Evolutionary conservation across 2,888 invertebrate species (phyloP).

Genomic region (Teinopalpus imperialis): DNA sequence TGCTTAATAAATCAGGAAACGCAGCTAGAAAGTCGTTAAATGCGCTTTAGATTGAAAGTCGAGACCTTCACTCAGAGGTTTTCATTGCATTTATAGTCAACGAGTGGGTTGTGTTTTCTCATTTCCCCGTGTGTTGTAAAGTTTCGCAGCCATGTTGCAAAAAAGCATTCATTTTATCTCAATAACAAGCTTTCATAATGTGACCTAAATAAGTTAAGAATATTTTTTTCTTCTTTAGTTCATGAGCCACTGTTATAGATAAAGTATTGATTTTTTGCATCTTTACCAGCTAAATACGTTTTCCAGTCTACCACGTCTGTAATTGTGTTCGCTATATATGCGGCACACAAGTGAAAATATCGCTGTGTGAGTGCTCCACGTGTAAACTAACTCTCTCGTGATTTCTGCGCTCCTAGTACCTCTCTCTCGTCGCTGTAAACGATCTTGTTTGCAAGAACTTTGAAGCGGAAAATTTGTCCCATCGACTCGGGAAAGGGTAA

Average conservation of each 20-base stretch:
- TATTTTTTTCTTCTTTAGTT: not conserved
- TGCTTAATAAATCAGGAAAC: conserved; percentile 61
- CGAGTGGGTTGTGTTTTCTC: conserved; percentile 40
- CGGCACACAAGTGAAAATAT: conserved; percentile 28
- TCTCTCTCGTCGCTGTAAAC: conserved; percentile 43
- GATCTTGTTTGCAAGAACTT: conserved; percentile 41
- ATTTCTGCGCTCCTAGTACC: conserved; percentile 39
- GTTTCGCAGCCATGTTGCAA: conserved; percentile 35
- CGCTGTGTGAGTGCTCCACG: conserved; percentile 55
- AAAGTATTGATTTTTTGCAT: conserved; percentile 56
- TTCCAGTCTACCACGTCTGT: conserved; percentile 65
- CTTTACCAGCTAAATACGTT: conserved; percentile 65
- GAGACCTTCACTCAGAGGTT: conserved; percentile 58
- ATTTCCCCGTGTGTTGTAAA: conserved; percentile 42
- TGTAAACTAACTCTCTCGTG: conserved; percentile 38
- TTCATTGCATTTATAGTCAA: conserved; percentile 61
- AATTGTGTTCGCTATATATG: conserved; percentile 40
- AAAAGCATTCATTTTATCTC: conserved; percentile 39
- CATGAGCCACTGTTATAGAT: conserved; percentile 27
- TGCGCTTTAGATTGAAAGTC: conserved; percentile 61
- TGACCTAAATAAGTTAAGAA: conserved; percentile 15
- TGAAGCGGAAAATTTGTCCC: conserved; percentile 36
- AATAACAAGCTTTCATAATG: conserved; percentile 34
- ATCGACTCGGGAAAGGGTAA: conserved; percentile 30
- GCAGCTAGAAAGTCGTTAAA: conserved; percentile 61